Base-by-base conservation (phyloP, 2,113 vertebrate species). In the Silurus meridionalis region DNA sequence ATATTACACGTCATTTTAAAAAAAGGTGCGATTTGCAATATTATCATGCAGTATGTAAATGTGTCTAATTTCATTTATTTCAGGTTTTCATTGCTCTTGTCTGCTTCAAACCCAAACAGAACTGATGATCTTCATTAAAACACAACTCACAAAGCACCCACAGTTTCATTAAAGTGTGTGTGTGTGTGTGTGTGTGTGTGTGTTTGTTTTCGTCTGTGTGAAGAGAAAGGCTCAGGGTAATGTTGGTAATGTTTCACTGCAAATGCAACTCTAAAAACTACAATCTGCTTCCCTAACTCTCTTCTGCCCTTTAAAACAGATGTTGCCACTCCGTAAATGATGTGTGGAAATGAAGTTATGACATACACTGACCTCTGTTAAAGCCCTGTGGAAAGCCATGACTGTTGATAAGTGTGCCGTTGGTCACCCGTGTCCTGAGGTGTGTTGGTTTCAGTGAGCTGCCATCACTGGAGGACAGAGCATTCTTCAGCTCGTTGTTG, bases 321-420 rank as follows among this genome's bases (percentile, higher is more conserved):
- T 2, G 37, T 37, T 37, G 37, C 37, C 37, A 52, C 52, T 52
- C 72, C 50, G 3, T 21, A 21, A 74, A 50, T 50, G 8, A 75
- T 75, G 69, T 50, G 19, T 23, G 71, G 37, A 72, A 37, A 25
- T 17, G 37, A 80, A 37, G 25, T 15, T 28, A 58, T 21, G 9
- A 46, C 28, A 60, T 25, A 58, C 57, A 88, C 87, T 48, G 60
- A 93, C 92, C 93, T 92, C 84, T 88, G 80, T 80, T 90, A 74
- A 90, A 74, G 61, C 77, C 83, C 23, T 78, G 82, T 82, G 80
- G 85, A 82, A 90, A 89, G 53, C 88, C 69, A 80, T 88, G 84
- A 77, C 60, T 78, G 74, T 74, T 85, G 83, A 63, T 82, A 14
- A 69, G 23, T 1, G 86, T 72, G 71, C 87, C 78, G 37, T 80